Conservation (phyloP, 2,113 vertebrate species). For the Vulpes vulpes region DNA sequence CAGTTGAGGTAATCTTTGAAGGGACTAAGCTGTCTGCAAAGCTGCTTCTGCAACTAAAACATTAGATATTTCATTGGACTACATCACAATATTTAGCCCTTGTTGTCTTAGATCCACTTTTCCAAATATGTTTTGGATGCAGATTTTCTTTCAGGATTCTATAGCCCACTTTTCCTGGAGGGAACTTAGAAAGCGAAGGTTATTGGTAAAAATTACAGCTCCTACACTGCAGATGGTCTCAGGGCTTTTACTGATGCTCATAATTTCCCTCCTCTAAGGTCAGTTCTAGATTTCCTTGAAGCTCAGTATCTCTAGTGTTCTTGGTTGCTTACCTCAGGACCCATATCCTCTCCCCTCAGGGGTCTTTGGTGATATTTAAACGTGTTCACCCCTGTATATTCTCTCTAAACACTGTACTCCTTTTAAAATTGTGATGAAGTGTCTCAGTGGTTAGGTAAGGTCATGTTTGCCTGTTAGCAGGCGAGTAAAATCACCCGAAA, state of each 20-base stretch:
- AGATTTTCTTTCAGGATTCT: not conserved
- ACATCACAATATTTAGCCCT: not conserved
- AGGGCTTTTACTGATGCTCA: not conserved
- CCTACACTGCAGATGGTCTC: not conserved
- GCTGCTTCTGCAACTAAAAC: not conserved
- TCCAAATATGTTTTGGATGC: not conserved
- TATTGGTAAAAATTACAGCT: not conserved
- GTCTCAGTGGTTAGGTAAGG: not conserved
- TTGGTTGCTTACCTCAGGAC: conserved; percentile 2
- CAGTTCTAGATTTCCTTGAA: conserved; percentile 18
- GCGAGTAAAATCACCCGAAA: conserved; percentile 51
- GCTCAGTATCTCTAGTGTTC: not conserved
- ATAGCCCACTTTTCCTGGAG: not conserved
- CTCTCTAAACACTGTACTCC: conserved; percentile 32
- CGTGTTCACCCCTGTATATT: not conserved
- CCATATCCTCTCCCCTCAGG: not conserved
- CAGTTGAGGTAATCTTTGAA: not conserved
- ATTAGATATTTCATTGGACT: not conserved
- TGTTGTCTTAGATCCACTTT: not conserved
- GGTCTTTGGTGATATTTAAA: not conserved
- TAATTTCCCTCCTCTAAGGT: not conserved
- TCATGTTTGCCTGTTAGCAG: not conserved
- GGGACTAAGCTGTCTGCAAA: not conserved
- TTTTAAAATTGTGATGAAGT: conserved; percentile 46
- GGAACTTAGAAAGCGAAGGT: not conserved